Conservation (phyloP, 2,888 invertebrate species). For the Fragum sueziense region DNA sequence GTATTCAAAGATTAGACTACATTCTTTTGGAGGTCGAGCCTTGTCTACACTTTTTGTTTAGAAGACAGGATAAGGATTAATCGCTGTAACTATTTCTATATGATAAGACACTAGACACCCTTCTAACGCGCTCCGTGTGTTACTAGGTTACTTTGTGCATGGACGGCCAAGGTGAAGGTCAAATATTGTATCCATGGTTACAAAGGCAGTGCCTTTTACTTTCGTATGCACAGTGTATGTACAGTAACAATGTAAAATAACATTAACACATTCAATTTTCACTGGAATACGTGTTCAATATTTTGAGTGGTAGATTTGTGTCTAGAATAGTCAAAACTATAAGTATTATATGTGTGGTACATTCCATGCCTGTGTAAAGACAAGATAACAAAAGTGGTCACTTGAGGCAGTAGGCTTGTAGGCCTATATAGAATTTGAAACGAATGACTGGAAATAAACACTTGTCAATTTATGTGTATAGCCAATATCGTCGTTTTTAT, state of each 20-base stretch:
- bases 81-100: slow-evolving; percentile 12
- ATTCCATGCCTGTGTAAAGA: too few species aligned
- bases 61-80: slow-evolving; percentile 8
- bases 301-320: slow-evolving; percentile 1
- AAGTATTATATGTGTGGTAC: background rate
- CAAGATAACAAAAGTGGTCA: too few species aligned
- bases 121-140: slow-evolving; percentile 18
- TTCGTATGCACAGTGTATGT: slow-evolving; percentile 28
- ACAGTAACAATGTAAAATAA: slow-evolving; percentile 19
- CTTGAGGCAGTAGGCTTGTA: too few species aligned
- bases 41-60: too few species aligned
- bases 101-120: background rate
- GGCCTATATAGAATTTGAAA: too few species aligned
- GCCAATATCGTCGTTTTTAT: too few species aligned
- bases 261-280: slow-evolving; percentile 11
- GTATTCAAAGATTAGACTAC: too few species aligned
- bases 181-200: slow-evolving; percentile 23
- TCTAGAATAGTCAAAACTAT: background rate
- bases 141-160: slow-evolving; percentile 27
- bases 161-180: slow-evolving; percentile 22
- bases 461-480: too few species aligned
- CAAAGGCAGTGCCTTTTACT: slow-evolving; percentile 21
- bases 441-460: too few species aligned
- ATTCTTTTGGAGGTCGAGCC: too few species aligned
- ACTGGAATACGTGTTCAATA: slow-evolving; percentile 4